Evolutionary conservation across 2,888 invertebrate species (phyloP).

Genomic region (Punctoribates punctum): DNA sequence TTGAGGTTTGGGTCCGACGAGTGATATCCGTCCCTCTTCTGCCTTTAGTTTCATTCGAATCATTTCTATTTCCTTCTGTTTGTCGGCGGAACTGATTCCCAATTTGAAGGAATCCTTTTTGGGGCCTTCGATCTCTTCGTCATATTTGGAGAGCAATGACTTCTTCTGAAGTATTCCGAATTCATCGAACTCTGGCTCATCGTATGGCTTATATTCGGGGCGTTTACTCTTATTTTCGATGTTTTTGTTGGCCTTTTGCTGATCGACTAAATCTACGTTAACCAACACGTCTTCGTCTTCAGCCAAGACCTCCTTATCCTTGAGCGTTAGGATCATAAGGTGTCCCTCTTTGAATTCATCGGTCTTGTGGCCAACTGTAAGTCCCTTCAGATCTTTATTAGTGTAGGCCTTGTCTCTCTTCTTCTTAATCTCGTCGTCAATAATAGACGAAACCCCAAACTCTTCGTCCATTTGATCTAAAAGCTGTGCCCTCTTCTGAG

Average conservation of each 20-base stretch:
- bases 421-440: not conserved
- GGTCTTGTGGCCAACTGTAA: slow-evolving; percentile 80
- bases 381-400: slow-evolving; percentile 69
- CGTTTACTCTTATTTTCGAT: slow-evolving; percentile 77
- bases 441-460: slow-evolving; percentile 61
- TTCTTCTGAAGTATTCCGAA: slow-evolving; percentile 60
- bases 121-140: slow-evolving; percentile 80
- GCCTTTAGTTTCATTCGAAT: slow-evolving; percentile 52
- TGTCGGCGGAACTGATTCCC: slow-evolving; percentile 58
- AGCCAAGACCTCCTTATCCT: slow-evolving; percentile 83
- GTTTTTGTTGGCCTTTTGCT: slow-evolving; percentile 79
- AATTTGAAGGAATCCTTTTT: slow-evolving; percentile 69
- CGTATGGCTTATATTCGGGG: slow-evolving; percentile 67
- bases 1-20: slow-evolving; percentile 65
- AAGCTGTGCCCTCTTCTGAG: slow-evolving; percentile 81
- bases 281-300: slow-evolving; percentile 79
- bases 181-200: slow-evolving; percentile 66
- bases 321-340: slow-evolving; percentile 82
- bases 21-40: slow-evolving; percentile 61
- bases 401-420: slow-evolving; percentile 60
- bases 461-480: slow-evolving; percentile 91
- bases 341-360: slow-evolving; percentile 69
- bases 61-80: slow-evolving; percentile 7
- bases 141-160: slow-evolving; percentile 81
- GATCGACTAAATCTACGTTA: slow-evolving; percentile 82